Conservation (phyloP, 2,113 vertebrate genomes). For the Phylloscopus trochilus region DNA sequence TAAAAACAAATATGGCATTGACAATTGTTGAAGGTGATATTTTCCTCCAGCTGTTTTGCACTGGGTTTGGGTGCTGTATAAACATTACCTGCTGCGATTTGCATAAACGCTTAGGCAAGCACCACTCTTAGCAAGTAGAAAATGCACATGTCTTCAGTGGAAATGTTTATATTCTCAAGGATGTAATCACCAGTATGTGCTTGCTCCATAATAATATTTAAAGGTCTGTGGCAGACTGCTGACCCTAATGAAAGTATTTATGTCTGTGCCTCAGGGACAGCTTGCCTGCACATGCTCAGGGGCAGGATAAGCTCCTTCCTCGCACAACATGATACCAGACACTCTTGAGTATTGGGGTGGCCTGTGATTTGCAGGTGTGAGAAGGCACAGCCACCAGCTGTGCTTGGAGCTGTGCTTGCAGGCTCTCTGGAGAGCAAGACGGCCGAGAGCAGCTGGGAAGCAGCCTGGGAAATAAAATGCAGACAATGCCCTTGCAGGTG, state of each 20-base stretch:
- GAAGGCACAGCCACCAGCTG: background rate
- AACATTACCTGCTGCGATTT: constrained; percentile 18
- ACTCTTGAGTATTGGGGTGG: background rate
- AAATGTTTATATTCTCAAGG: background rate
- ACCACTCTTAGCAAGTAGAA: background rate
- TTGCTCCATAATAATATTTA: background rate
- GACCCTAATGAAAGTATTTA: background rate
- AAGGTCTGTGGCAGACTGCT: background rate
- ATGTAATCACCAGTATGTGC: background rate
- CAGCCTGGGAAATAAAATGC: background rate
- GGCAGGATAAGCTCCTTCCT: background rate
- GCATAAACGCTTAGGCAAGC: background rate
- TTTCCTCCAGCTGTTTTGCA: background rate
- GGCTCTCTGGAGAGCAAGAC: background rate
- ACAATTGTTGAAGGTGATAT: background rate
- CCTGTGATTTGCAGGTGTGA: background rate
- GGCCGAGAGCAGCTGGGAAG: background rate
- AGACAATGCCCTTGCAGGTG: background rate
- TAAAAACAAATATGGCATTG: background rate
- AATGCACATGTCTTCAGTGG: background rate
- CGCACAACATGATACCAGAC: background rate
- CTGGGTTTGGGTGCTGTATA: background rate
- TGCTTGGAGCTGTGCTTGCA: background rate
- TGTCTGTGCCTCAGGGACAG: background rate
- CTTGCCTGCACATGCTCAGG: background rate